A percentile compares a stretch with the other conserved stretches of the same genome.
Conservation (phyloP, 1,140 invertebrate genomes). For the Dreissena rostriformis region DNA sequence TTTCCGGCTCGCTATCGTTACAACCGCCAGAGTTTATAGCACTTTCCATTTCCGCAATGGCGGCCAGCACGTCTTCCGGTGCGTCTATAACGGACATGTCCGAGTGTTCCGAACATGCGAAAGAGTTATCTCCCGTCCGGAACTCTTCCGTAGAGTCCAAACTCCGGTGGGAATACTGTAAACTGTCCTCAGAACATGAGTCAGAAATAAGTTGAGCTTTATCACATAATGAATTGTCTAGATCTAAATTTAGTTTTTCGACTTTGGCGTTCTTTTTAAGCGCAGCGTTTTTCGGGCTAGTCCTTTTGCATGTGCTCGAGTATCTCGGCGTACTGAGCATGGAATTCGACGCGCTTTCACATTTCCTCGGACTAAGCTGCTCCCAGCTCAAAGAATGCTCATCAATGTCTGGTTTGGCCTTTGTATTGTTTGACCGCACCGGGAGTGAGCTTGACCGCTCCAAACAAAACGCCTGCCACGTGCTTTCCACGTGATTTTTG, state of each 20-base stretch:
- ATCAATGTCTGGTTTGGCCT: conserved; percentile 2
- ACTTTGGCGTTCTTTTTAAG: not conserved
- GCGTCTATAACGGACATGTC: conserved; percentile 50
- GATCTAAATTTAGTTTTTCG: conserved; percentile 10
- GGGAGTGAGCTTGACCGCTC: conserved; percentile 49
- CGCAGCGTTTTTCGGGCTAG: not conserved
- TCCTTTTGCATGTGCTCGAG: not conserved
- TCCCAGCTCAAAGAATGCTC: conserved; percentile 55
- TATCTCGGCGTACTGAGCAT: conserved; percentile 18
- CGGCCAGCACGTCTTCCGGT: conserved; percentile 29
- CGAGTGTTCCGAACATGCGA: conserved; percentile 37
- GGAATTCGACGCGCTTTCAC: conserved; percentile 1
- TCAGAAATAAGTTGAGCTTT: conserved; percentile 38
- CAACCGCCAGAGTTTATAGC: too few relatives aligned
- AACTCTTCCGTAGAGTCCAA: conserved; percentile 2
- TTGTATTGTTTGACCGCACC: conserved; percentile 21
- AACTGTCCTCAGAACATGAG: conserved; percentile 42
- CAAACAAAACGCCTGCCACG: conserved; percentile 43
- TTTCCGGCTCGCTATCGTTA: too few relatives aligned
- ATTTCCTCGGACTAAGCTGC: conserved; percentile 39
- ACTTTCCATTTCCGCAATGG: conserved; percentile 45
- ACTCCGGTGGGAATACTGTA: conserved; percentile 19
- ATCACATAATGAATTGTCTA: conserved; percentile 18
- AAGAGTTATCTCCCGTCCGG: conserved; percentile 30
- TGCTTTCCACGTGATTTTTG: conserved; percentile 32